Evolutionary conservation across 2,797 vertebrate species (phyloP).

Genomic region (Gallirallus australis): DNA sequence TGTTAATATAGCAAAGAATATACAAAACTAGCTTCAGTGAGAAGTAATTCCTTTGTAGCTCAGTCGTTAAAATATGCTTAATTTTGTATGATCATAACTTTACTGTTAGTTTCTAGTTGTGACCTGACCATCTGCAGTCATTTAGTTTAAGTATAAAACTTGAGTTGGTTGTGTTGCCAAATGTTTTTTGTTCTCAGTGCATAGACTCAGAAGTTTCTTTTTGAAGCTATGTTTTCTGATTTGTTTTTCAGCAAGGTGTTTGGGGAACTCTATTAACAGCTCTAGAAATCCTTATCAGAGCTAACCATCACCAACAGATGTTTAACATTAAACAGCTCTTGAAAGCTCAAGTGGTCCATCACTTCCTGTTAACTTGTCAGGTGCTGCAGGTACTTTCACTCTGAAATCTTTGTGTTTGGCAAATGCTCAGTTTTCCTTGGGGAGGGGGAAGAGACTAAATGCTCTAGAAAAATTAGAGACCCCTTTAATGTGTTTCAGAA

Average conservation of each 20-base stretch:
- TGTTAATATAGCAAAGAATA: not conserved
- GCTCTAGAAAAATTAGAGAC: not conserved
- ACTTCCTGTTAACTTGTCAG: conserved; percentile 94
- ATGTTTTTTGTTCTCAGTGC: not conserved
- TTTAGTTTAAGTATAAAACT: not conserved
- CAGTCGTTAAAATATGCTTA: not conserved
- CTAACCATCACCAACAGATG: conserved; percentile 91
- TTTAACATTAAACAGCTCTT: conserved; percentile 95
- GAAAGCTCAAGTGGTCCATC: conserved; percentile 92
- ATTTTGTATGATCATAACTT: not conserved
- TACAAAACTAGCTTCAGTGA: not conserved
- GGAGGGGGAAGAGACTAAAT: not conserved
- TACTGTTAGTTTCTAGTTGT: not conserved
- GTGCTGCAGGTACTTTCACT: conserved; percentile 89
- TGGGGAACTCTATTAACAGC: conserved; percentile 93
- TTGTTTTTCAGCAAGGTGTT: conserved; percentile 85
- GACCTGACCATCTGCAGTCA: not conserved
- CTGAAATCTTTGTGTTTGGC: not conserved
- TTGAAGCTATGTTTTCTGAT: not conserved
- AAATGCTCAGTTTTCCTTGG: not conserved
- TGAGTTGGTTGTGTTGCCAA: not conserved
- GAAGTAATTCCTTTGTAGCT: not conserved
- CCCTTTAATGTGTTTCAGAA: not conserved
- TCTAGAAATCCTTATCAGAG: conserved; percentile 93
- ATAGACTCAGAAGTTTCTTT: not conserved